A percentile compares a stretch with the other conserved stretches of the same genome.
Conservation (phyloP, 2,113 vertebrate species). For the Oostethus manadensis region DNA sequence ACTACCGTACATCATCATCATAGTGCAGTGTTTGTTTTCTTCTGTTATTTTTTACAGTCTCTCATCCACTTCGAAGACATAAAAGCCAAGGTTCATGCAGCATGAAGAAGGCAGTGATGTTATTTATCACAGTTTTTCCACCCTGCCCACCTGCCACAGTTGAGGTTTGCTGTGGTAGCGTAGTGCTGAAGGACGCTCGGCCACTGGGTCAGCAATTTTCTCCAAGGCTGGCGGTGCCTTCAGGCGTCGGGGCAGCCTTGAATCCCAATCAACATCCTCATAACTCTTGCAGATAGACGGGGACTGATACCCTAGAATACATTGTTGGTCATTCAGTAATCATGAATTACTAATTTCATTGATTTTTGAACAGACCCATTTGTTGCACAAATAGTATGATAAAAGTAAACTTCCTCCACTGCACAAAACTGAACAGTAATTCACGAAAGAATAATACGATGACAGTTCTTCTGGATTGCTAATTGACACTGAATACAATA, state of each 20-base stretch:
- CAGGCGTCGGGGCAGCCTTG: conserved; percentile 56
- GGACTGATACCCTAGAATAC: background rate
- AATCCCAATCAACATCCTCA: conserved; percentile 66
- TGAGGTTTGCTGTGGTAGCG: conserved; percentile 58
- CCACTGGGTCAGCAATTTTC: conserved; percentile 54
- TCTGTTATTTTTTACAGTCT: no score
- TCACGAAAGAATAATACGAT: conserved; percentile 24
- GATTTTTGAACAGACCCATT: background rate
- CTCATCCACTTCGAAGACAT: background rate
- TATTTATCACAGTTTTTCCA: background rate
- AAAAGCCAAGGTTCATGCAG: no score
- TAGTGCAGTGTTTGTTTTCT: no score
- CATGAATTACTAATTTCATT: no score
- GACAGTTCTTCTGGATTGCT: conserved; percentile 12
- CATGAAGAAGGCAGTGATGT: background rate
- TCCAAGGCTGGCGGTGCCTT: conserved; percentile 55
- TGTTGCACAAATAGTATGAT: background rate
- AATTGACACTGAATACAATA: conserved; percentile 12
- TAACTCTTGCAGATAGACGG: conserved; percentile 54
- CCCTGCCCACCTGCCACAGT: conserved; percentile 65
- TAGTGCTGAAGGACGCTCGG: conserved; percentile 45
- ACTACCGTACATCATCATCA: no score
- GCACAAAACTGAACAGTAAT: conserved; percentile 33
- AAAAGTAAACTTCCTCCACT: conserved; percentile 24
- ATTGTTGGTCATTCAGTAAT: conserved; percentile 19